These are phyloP conservation scores for Miltochrista miniata DNA, from an alignment of 2,888 invertebrate genomes.

Conservation along the genomic window DNA sequence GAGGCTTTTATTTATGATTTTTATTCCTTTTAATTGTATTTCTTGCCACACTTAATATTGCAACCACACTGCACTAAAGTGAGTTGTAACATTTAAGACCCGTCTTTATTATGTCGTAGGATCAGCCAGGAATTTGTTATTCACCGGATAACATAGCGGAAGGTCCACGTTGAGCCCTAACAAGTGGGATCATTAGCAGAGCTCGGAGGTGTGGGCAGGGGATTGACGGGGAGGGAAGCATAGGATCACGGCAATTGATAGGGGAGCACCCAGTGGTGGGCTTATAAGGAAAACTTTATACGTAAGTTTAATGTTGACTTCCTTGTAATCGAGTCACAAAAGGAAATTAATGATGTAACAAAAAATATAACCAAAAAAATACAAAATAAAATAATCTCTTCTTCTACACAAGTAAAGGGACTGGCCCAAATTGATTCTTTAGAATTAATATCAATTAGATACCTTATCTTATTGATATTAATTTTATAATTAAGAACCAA, in stretches of 20 bases:
- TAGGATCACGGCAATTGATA: conserved; percentile 69
- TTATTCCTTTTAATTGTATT: no score
- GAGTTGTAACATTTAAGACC: no score
- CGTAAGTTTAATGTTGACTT: conserved; percentile 65
- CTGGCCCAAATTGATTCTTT: no score
- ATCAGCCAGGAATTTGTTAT: conserved; percentile 79
- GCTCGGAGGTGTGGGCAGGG: conserved; percentile 44
- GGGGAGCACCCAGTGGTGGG: conserved; percentile 76
- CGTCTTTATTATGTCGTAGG: no score
- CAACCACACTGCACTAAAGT: no score
- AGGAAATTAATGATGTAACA: conserved; percentile 51
- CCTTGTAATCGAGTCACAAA: conserved; percentile 36
- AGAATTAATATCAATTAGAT: no score
- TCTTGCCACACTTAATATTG: no score
- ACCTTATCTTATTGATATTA: no score
- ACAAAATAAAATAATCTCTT: no score
- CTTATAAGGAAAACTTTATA: conserved; percentile 79
- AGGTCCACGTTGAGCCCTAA: conserved; percentile 79
- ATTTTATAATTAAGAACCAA: no score
- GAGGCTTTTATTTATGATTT: no score
- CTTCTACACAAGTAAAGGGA: no score
- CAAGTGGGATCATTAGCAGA: conserved; percentile 81
- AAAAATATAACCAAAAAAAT: conserved; percentile 32
- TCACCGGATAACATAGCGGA: conserved; percentile 76
- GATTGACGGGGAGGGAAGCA: conserved; percentile 31